A percentile compares a stretch with the other conserved stretches of the same genome.
Evolutionary conservation across 2,113 vertebrate species (phyloP).

Genomic region (Eublepharis macularius): DNA sequence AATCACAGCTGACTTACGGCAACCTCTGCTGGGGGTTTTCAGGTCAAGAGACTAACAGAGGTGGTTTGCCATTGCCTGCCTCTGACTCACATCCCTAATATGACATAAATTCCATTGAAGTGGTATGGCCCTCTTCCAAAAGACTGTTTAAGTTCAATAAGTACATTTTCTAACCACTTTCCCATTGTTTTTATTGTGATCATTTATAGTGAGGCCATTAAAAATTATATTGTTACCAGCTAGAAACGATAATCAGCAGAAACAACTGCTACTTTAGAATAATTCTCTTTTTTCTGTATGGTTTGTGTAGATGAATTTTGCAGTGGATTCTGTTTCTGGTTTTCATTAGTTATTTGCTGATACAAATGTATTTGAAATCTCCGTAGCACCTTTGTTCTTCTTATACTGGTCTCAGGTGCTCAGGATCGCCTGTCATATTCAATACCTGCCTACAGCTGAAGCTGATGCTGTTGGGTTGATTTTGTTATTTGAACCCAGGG

Average conservation of each 20-base stretch:
- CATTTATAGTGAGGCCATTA: not conserved
- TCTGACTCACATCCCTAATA: not conserved
- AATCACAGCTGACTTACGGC: too few species aligned
- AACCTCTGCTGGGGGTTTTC: too few species aligned
- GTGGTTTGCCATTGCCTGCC: too few species aligned
- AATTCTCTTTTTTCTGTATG: not conserved
- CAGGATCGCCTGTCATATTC: too few species aligned
- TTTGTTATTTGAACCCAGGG: too few species aligned
- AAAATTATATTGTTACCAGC: not conserved
- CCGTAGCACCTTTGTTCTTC: not conserved
- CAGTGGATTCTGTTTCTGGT: not conserved
- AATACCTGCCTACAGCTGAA: too few species aligned
- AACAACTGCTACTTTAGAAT: not conserved
- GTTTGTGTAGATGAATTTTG: not conserved
- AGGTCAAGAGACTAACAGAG: too few species aligned
- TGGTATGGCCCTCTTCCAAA: not conserved
- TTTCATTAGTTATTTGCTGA: not conserved
- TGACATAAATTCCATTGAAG: not conserved
- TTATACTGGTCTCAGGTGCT: not conserved
- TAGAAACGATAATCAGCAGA: not conserved
- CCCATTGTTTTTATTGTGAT: not conserved
- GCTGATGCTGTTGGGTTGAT: too few species aligned
- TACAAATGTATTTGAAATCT: not conserved
- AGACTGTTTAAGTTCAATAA: fast-evolving
- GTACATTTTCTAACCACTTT: not conserved